These are phyloP conservation scores for Melanotaenia nigrans DNA, from an alignment of 2,797 vertebrate species.

Conservation along the genomic window DNA sequence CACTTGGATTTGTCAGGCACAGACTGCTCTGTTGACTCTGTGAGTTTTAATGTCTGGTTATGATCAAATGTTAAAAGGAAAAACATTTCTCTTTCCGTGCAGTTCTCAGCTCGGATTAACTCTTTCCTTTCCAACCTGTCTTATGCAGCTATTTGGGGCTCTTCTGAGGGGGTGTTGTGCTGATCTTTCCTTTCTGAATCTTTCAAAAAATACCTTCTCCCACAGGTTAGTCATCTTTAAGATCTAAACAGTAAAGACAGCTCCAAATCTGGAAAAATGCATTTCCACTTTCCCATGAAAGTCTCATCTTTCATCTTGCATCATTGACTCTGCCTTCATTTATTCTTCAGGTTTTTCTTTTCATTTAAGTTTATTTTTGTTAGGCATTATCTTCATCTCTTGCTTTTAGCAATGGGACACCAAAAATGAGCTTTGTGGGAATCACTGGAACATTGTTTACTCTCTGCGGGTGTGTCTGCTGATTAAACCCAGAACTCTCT, in stretches of 20 bases:
- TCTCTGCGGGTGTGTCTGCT: slow-evolving; percentile 56
- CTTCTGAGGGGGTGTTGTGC: slow-evolving; percentile 82
- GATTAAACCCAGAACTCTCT: slow-evolving; percentile 58
- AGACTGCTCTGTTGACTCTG: slow-evolving; percentile 90
- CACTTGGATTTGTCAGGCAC: slow-evolving; percentile 91
- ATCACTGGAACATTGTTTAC: slow-evolving; percentile 50
- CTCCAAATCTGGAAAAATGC: slow-evolving; percentile 30
- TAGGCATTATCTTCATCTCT: slow-evolving; percentile 41
- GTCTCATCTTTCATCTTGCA: slow-evolving; percentile 2
- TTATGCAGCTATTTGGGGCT: slow-evolving; percentile 80
- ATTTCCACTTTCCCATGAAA: slow-evolving; percentile 32
- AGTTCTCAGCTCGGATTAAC: slow-evolving; percentile 50
- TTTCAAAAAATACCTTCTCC: slow-evolving; percentile 82
- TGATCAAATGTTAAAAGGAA: slow-evolving; percentile 1
- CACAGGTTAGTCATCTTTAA: slow-evolving; percentile 78
- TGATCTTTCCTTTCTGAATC: slow-evolving; percentile 82
- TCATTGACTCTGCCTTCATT: background rate
- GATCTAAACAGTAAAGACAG: slow-evolving; percentile 37
- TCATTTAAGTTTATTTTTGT: background rate
- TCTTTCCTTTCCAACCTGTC: slow-evolving; percentile 61
- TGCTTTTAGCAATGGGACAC: slow-evolving; percentile 49
- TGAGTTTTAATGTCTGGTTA: slow-evolving; percentile 62
- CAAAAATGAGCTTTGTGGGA: slow-evolving; percentile 51
- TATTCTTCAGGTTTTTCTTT: background rate
- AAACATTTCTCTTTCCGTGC: slow-evolving; percentile 16